Percentiles rank a stretch among this genome's conserved stretches.
phyloP scores from a whole-genome alignment of 2,797 vertebrate species.

The Phoeniculus purpureus region DNA sequence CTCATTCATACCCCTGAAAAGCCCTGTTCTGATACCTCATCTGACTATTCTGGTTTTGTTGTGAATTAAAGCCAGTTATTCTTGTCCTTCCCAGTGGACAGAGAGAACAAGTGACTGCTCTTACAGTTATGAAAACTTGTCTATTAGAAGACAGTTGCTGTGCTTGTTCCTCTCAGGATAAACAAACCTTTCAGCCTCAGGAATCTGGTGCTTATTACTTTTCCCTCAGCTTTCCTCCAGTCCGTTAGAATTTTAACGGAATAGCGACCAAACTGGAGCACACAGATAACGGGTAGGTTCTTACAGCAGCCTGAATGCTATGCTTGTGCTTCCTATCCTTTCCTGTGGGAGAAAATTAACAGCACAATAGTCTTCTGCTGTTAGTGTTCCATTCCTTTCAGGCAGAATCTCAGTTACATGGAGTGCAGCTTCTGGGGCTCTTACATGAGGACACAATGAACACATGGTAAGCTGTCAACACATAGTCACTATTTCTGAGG shows the following conservation, averaged over 20 bases:
- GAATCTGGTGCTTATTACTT: neutral
- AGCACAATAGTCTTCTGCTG: neutral
- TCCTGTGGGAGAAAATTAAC: neutral
- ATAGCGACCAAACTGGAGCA: neutral
- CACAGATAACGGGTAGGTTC: neutral
- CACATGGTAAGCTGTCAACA: neutral
- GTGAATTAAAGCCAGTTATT: neutral
- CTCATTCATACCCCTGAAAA: neutral
- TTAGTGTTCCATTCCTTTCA: neutral
- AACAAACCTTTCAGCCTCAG: neutral
- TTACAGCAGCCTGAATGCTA: neutral
- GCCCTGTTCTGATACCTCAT: neutral
- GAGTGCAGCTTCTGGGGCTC: neutral
- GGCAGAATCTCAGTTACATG: neutral
- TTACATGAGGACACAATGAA: accelerated
- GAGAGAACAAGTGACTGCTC: neutral
- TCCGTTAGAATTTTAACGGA: neutral
- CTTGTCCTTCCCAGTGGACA: neutral
- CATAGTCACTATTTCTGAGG: neutral
- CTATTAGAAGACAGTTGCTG: neutral
- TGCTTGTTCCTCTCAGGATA: neutral
- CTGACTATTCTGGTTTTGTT: neutral
- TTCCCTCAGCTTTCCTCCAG: neutral
- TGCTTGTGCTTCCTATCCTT: neutral
- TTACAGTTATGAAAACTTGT: neutral